Evolutionary conservation across 2,797 vertebrate species (phyloP), one percentile per base, ranked within the genome.

Genomic region (Sternotherus odoratus): DNA sequence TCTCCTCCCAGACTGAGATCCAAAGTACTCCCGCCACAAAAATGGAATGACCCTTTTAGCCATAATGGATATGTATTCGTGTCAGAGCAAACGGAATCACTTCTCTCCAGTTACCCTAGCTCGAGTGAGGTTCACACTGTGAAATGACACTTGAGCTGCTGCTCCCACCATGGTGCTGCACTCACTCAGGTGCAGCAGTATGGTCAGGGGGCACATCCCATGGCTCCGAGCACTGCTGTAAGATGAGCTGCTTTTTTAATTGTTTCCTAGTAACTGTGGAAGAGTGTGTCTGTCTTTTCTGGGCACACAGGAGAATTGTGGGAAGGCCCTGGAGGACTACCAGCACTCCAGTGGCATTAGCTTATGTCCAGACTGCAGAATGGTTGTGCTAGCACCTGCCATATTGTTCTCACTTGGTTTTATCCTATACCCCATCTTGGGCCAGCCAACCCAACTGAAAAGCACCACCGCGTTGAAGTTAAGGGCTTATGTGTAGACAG

Each of bases 391-490:
- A 83, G 82, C 2, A 89, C 79, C 3, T n/a, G 28, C 83, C 85
- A 87, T 91, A 85, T 74, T 8, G 90, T 56, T 94, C 33, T 66
- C 57, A 60, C 33, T 88, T 26, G 30, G 91, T 72, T 91, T 85
- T 87, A 93, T 30, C 21, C 79, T 63, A 28, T 8, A 26, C 46
- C 81, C 26, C 46, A 75, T 49, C 48, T 77, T 77, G 4, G 17
- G 16, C 26, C 60, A 82, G 87, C 74, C 74, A 86, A 88, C 28
- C 2, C 12, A 8, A 95, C 9, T 36, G 57, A 88, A 92, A 90
- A 1, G 12, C 0, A 0, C 82, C 57, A 83, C 1, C 2, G 50
- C 24, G n/a, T 43, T 15, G 0, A 1, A 85, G 21, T 86, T 77
- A 88, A 86, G 48, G 53, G 83, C 63, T 86, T 85, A 51, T n/a